Base-by-base conservation (phyloP, 2,888 invertebrate species). In the Drosophila maculinotata region DNA sequence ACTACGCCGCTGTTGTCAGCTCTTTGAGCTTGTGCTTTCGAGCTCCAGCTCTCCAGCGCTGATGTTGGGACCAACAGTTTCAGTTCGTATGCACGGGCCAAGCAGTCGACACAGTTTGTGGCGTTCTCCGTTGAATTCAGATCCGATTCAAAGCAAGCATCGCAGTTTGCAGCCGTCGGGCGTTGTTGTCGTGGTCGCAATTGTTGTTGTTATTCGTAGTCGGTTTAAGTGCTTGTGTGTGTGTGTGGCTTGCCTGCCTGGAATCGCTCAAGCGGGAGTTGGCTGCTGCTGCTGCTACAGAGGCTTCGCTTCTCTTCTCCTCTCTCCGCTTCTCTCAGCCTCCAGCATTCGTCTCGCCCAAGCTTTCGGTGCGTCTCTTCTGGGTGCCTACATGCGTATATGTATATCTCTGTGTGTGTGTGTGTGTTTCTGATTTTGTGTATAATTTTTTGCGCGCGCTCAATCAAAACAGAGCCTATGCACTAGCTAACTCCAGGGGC, bases 361-460 rank as follows among this genome's bases (percentile, higher is more conserved):
- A 69, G 67, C 68, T 71, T 36, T 56, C 42, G 58, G 86, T 86
- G 80, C 77, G 80, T 86, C 80, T 80, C 79, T 80, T 47, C 57
- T 74, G 76, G 66, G 71, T 66, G 66, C 76, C 57, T 66, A 51
- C 17, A 20, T 51, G 28, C 33, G 39, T 56, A 30, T 28, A 35
- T 30, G 14, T 57, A 17, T 51, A 26, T 38, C 44, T 36, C 31
- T 51, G 23, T 48, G 28, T 69, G 56, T 74, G 76, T 65, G 53
- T 49, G 33, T 60, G 28, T 78, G 59, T 63, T 69, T 56, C 64
- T 57, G 65, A 76, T 87, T 87, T 82, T 87, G 85, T 82, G 85
- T 82, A 82, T 82, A 84, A 78, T 84, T 87, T 81, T 87, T 82
- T 82, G 87, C 87, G 81, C 81, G 81, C 81, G 81, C 81, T 86